Conservation (phyloP, 2,888 invertebrate species). For the Blastobasis lacticolella region DNA sequence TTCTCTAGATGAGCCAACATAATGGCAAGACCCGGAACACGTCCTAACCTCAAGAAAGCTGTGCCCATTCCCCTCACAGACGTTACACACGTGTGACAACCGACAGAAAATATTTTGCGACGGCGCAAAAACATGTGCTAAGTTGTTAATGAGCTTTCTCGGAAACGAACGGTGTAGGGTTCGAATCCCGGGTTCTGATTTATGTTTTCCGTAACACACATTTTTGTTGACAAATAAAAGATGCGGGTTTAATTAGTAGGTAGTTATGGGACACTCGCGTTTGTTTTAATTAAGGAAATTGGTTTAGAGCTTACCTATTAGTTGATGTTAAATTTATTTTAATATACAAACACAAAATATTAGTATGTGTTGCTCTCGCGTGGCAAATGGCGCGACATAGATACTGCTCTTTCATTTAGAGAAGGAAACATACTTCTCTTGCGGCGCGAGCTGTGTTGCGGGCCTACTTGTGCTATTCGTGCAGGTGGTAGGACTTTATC, state of each 20-base stretch:
- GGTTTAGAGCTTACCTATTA: background rate
- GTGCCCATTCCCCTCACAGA: no score
- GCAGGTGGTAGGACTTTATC: no score
- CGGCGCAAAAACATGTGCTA: constrained; percentile 56
- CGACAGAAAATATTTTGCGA: constrained; percentile 13
- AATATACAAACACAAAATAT: no score
- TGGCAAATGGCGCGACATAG: no score
- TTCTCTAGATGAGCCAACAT: no score
- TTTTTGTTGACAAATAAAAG: constrained; percentile 23
- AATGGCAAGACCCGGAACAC: constrained; percentile 8
- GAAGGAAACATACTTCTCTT: no score
- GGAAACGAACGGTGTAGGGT: constrained; percentile 32
- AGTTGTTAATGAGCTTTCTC: constrained; percentile 62
- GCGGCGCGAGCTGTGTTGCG: no score
- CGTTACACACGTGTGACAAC: constrained; percentile 15
- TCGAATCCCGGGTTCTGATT: constrained; percentile 35
- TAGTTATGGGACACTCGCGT: background rate
- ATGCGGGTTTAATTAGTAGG: background rate
- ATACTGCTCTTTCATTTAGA: no score
- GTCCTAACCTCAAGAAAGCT: no score
- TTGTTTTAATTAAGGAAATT: background rate
- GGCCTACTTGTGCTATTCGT: no score
- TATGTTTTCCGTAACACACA: constrained; percentile 41
- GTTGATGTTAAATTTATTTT: background rate
- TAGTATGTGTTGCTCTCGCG: no score